phyloP scores from a whole-genome alignment of 2,113 vertebrate species.

The Dendrocopos noguchii region DNA sequence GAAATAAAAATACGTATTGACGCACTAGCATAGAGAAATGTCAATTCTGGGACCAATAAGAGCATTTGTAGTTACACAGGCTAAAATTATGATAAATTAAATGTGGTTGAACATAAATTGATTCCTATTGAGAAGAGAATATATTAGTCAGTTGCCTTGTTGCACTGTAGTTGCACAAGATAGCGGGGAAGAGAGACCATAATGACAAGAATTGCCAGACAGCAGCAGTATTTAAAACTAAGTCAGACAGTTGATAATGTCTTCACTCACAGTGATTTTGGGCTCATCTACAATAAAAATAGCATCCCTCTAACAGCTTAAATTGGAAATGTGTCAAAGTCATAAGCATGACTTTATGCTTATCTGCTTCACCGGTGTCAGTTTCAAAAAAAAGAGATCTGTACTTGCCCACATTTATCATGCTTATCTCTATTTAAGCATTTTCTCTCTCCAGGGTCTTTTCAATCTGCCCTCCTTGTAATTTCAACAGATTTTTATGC shows the following conservation, averaged over 20 bases:
- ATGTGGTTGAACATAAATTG: fast-evolving
- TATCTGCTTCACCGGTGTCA: not conserved
- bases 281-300: not conserved
- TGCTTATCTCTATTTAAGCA: not conserved
- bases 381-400: not conserved
- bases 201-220: not conserved
- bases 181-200: not conserved
- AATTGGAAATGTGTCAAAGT: not conserved
- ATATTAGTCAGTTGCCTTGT: not conserved
- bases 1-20: not conserved
- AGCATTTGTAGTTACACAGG: not conserved
- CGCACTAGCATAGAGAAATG: not conserved
- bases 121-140: not conserved
- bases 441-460: not conserved
- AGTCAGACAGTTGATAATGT: not conserved
- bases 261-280: not conserved
- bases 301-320: not conserved
- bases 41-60: not conserved
- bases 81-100: not conserved
- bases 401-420: not conserved
- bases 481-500: not conserved
- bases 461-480: not conserved
- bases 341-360: not conserved
- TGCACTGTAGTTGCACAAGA: not conserved
- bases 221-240: not conserved